Base-by-base conservation (phyloP, 1,140 invertebrate genomes). In the Asobara japonica region DNA sequence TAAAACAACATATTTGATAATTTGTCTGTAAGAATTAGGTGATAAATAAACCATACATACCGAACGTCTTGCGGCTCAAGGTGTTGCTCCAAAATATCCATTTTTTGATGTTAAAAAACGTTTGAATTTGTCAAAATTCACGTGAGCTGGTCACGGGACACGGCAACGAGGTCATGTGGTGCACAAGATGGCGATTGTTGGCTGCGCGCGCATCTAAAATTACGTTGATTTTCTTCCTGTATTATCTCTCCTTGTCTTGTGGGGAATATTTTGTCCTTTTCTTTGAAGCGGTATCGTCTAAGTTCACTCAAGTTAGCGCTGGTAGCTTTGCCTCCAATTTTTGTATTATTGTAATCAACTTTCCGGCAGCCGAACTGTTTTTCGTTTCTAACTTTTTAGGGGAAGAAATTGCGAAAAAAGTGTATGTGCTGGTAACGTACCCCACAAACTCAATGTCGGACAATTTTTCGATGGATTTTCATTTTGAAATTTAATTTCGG, bases 81-180 rank as follows among this genome's bases (percentile, higher is more conserved):
- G 65, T 87, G 86, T 45, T 87, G 84, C 74, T 87, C 86, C 81
- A 88, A 80, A 76, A 88, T 86, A 77, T 88, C 86, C 86, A 88
- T 88, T 80, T 78, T 81, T 79, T 78, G 33, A 64, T 74, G 74
- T 70, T 71, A 76, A 79, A 83, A 82, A 83, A 86, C 74, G 84
- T 88, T 88, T 87, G 86, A 88, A 88, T 88, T 84, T 84, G 83
- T 83, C 82, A 82, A 88, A 87, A 87, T 88, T 88, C 86, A 88
- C 86, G 86, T 88, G 86, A 87, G 86, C 82, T 87, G 86, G 86
- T 88, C 86, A 87, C 86, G 86, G 86, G 86, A 87, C 86, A 86
- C 86, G 79, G 78, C 84, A 87, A 86, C 82, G 85, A 87, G 86
- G 86, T 88, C 86, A 88, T 87, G 86, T 88, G 86, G 85, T 87